A percentile compares a stretch with the other conserved stretches of the same genome.
Conservation (phyloP, 64 coral and sea anemone genomes). For the Pachyseris speciosa region DNA sequence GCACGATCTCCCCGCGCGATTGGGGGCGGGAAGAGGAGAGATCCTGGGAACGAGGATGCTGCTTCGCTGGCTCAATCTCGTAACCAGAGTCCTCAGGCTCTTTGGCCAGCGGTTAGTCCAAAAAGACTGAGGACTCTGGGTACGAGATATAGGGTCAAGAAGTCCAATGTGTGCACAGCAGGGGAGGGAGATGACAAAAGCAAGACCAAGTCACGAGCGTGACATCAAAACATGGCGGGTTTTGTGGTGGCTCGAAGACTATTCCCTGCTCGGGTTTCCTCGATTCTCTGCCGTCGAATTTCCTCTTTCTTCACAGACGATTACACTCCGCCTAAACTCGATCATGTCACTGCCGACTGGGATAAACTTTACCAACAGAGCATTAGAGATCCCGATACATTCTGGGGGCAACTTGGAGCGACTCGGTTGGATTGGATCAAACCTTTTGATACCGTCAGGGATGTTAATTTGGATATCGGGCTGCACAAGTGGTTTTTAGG, state of each 20-base stretch:
- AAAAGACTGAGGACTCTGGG: too few relatives aligned
- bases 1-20: too few relatives aligned
- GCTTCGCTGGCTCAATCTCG: too few relatives aligned
- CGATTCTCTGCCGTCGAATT: constrained; percentile 38
- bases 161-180: too few relatives aligned
- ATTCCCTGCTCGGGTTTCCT: constrained; percentile 1
- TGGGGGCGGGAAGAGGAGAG: too few relatives aligned
- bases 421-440: constrained; percentile 82
- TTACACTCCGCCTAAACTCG: constrained; percentile 76
- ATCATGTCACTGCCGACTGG: constrained; percentile 78
- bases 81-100: too few relatives aligned
- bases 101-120: too few relatives aligned
- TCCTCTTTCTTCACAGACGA: constrained; percentile 87
- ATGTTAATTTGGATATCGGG: constrained; percentile 84
- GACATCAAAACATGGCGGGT: constrained; percentile 67
- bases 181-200: not conserved
- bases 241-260: constrained; percentile 6
- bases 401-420: constrained; percentile 89
- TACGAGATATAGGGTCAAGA: not conserved
- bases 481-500: constrained; percentile 94
- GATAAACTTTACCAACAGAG: constrained; percentile 77
- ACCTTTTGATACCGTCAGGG: constrained; percentile 90
- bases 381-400: constrained; percentile 77
- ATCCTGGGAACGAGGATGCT: too few relatives aligned
- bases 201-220: not conserved